These are phyloP conservation scores for Callimorpha dominula DNA, from an alignment of 2,888 invertebrate species.

Conservation along the genomic window DNA sequence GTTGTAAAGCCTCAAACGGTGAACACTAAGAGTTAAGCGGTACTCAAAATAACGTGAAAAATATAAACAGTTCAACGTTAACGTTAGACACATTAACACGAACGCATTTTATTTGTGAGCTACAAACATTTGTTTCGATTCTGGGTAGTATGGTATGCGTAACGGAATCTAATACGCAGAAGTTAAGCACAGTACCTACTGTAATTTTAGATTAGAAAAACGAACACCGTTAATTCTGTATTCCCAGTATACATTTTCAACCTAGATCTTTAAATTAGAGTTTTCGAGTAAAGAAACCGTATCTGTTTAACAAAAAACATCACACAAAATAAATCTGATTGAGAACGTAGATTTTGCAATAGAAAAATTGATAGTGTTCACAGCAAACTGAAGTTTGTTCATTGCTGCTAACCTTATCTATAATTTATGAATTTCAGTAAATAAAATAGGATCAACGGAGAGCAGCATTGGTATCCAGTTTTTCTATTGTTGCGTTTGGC, in stretches of 20 bases:
- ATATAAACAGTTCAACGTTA: background rate
- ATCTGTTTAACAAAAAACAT: too few species aligned
- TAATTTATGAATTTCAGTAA: too few species aligned
- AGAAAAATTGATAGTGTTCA: too few species aligned
- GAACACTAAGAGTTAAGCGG: background rate
- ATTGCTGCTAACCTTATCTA: too few species aligned
- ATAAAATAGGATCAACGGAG: too few species aligned
- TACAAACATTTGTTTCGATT: background rate
- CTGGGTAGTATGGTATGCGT: background rate
- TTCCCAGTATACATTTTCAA: background rate
- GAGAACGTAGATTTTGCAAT: too few species aligned
- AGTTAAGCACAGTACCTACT: background rate
- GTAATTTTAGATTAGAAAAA: background rate
- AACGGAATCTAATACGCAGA: background rate
- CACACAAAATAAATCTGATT: too few species aligned
- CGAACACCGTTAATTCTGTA: background rate
- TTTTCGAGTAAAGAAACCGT: too few species aligned
- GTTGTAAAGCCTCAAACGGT: background rate
- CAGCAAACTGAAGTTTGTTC: too few species aligned
- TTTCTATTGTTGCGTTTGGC: too few species aligned
- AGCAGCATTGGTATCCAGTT: too few species aligned
- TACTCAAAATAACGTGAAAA: slow-evolving; percentile 8
- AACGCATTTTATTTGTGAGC: background rate
- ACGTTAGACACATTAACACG: slow-evolving; percentile 5
- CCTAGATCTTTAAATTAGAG: background rate